Base-by-base conservation (phyloP, 2,888 invertebrate genomes). In the Aplocera efformata region DNA sequence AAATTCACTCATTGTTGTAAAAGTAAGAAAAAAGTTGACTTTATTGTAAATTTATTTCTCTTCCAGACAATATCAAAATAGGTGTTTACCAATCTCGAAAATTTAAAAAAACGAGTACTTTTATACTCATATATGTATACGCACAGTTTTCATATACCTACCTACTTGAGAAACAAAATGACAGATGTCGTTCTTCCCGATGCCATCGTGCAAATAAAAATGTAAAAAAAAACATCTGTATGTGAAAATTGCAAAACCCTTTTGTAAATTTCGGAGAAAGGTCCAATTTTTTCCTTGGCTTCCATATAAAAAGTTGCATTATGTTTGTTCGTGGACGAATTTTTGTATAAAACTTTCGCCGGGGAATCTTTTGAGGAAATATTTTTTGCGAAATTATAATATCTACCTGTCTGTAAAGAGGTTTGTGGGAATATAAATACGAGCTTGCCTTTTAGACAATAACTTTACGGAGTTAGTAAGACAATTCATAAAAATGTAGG, bases 221-320 rank as follows among this genome's bases (percentile, higher is more conserved):
- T 39, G 13, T 25, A 42, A 42, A 53, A 69, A 73, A 74, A 67
- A 50, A 55, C 77, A 77, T 78, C 75, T 79, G 77, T 75, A 72
- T 69, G 69, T 77, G 83, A 79, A 81, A 2, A 85, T 74, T n/a
- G 58, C 61, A 75, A 83, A 85, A 80, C 84, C 85, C 84, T 79
- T 85, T 84, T 84, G 81, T 82, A 67, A 59, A 58, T 62, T 81
- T 80, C 78, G 72, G 61, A 72, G 73, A 72, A 73, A 72, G 70
- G 68, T 64, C 61, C 64, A 50, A 50, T 59, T 54, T 58, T 67
- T 78, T 79, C 78, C 73, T 67, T 60, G 54, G 63, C 63, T 54
- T 63, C 43, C 35, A 58, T 60, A 76, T 75, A 79, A 76, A 81
- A 79, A 76, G 65, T 54, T 41, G 60, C 65, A 73, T 73, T 72